Evolutionary conservation across 2,888 invertebrate genomes (phyloP).

Genomic region (Aleiodes alternator): DNA sequence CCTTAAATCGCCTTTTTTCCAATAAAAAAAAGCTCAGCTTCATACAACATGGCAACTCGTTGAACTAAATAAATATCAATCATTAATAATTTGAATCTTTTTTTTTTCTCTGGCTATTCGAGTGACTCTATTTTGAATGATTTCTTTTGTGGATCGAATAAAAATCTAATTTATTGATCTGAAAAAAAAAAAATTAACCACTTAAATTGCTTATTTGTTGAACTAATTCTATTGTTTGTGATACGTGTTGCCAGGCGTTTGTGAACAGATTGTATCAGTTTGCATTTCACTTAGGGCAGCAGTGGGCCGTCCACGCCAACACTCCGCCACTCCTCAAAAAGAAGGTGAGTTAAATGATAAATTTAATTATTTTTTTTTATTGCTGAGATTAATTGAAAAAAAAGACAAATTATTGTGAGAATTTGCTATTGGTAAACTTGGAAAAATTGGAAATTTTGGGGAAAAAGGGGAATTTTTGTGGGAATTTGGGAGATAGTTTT

Average conservation of each 20-base stretch:
- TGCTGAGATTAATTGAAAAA: too few relatives aligned
- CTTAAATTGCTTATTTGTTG: conserved; percentile 66
- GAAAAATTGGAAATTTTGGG: background rate
- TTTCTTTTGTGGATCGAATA: background rate
- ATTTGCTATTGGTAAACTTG: too few relatives aligned
- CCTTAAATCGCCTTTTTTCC: too few relatives aligned
- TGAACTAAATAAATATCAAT: conserved; percentile 32
- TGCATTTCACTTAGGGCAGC: conserved; percentile 88
- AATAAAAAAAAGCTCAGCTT: background rate
- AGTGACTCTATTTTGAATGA: background rate
- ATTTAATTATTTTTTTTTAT: conserved; percentile 11
- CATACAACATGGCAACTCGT: conserved; percentile 37
- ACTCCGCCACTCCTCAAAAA: conserved; percentile 80
- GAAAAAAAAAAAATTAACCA: conserved; percentile 6
- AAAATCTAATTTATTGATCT: conserved; percentile 5
- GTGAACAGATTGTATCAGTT: conserved; percentile 82
- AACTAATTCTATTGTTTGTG: conserved; percentile 75
- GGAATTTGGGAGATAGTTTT: background rate
- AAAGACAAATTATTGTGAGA: background rate
- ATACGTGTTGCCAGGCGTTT: conserved; percentile 79
- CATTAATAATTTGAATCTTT: background rate
- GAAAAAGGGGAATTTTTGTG: background rate
- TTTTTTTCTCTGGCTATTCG: background rate
- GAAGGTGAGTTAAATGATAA: conserved; percentile 77
- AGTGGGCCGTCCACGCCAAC: conserved; percentile 82